Percentiles rank a stretch among this genome's conserved stretches.
These are phyloP conservation scores for Nomada ferruginata DNA, from an alignment of 2,888 invertebrate genomes.

Conservation along the genomic window DNA sequence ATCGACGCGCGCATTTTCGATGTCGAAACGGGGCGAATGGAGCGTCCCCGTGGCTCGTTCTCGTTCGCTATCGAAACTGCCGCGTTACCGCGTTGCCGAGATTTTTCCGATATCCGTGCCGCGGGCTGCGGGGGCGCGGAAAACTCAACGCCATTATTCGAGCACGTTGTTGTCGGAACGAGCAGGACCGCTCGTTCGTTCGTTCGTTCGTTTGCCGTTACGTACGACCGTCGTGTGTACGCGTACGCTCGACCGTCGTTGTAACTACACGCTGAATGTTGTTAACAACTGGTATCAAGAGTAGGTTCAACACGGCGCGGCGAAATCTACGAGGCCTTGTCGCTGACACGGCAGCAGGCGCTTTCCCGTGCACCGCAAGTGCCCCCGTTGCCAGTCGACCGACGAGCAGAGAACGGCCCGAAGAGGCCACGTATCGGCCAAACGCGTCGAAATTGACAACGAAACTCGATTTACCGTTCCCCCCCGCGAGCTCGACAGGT, in stretches of 20 bases:
- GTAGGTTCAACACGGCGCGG: conserved; percentile 68
- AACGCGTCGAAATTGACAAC: conserved; percentile 57
- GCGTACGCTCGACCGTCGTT: conserved; percentile 39
- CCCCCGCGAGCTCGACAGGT: conserved; percentile 42
- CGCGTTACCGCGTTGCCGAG: conserved; percentile 62
- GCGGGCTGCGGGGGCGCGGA: conserved; percentile 49
- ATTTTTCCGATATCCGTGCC: conserved; percentile 67
- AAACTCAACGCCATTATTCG: conserved; percentile 67
- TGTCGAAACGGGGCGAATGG: conserved; percentile 32
- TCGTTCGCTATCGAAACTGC: conserved; percentile 62
- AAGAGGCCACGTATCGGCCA: conserved; percentile 19
- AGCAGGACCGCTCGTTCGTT: conserved; percentile 20
- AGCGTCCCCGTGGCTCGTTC: conserved; percentile 49
- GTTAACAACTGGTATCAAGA: conserved; percentile 73
- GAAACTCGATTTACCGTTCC: conserved; percentile 64
- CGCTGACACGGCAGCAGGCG: conserved; percentile 59
- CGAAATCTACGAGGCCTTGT: conserved; percentile 67
- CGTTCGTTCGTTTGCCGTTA: background rate
- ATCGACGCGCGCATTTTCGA: conserved; percentile 61
- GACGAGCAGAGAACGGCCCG: background rate
- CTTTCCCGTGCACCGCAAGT: conserved; percentile 53
- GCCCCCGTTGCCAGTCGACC: background rate
- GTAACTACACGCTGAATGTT: conserved; percentile 60
- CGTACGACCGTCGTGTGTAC: conserved; percentile 9
- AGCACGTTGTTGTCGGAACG: conserved; percentile 55